phyloP scores from a whole-genome alignment of 2,113 vertebrate species.

The Phyllopteryx taeniolatus region DNA sequence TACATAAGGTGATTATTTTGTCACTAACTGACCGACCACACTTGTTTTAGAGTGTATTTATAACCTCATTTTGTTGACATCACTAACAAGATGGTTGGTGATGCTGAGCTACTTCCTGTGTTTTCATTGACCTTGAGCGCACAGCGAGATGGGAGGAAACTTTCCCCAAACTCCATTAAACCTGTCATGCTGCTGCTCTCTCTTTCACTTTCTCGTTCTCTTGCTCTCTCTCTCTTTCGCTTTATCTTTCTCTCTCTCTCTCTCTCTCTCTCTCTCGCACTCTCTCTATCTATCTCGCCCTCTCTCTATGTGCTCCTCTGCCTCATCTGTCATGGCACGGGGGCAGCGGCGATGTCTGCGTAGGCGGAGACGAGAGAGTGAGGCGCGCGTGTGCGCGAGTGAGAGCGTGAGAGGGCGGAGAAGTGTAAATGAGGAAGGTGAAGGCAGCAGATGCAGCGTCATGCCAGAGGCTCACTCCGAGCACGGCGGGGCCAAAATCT shows the following conservation, averaged over 20 bases:
- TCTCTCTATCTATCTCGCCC: not conserved
- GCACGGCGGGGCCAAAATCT: conserved; percentile 90
- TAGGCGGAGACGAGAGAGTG: conserved; percentile 69
- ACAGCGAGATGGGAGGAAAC: conserved; percentile 8
- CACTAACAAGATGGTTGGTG: not conserved
- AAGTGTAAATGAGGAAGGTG: conserved; percentile 99
- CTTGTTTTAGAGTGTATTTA: too few species aligned
- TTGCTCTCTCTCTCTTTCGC: not conserved
- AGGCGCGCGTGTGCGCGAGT: conserved; percentile 2
- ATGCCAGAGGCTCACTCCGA: conserved; percentile 98
- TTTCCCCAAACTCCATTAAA: conserved; percentile 68
- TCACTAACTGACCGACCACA: too few species aligned
- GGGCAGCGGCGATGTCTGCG: conserved; percentile 58
- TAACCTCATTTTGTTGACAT: not conserved
- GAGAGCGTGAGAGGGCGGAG: conserved; percentile 64
- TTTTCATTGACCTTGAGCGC: conserved; percentile 44
- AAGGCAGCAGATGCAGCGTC: conserved; percentile 97
- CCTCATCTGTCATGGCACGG: conserved; percentile 26
- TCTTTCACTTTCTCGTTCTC: conserved; percentile 17
- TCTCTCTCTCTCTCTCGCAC: not conserved
- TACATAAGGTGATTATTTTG: too few species aligned
- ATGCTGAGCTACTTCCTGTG: not conserved
- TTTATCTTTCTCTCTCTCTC: not conserved
- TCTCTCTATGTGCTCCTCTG: conserved; percentile 22
- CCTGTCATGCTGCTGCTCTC: conserved; percentile 60